Evolutionary conservation across 1,140 invertebrate species (phyloP).

Genomic region (Monochamus saltuarius): DNA sequence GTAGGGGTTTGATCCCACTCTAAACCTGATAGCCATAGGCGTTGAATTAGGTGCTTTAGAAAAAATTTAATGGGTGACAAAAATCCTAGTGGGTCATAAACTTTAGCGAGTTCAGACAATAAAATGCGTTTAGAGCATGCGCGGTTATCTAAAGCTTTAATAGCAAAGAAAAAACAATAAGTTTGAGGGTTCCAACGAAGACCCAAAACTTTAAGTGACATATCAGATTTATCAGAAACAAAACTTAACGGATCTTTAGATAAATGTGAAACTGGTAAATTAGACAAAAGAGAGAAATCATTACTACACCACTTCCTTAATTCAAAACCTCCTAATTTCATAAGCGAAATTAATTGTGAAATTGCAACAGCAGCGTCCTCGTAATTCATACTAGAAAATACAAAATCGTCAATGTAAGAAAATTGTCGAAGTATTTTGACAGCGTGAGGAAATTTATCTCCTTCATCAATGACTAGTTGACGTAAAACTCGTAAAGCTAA

Average conservation of each 20-base stretch:
- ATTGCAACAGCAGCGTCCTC: neutral
- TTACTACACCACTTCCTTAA: constrained; percentile 41
- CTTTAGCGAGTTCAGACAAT: neutral
- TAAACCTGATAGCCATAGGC: constrained; percentile 1
- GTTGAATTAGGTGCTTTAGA: constrained; percentile 15
- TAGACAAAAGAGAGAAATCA: constrained; percentile 12
- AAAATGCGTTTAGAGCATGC: constrained; percentile 12
- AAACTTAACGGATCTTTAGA: neutral
- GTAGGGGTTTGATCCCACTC: constrained; percentile 14
- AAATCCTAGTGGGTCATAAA: constrained; percentile 17
- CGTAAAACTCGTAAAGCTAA: too few relatives aligned
- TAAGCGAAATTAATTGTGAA: constrained; percentile 25
- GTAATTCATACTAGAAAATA: neutral
- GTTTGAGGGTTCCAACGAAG: constrained; percentile 1
- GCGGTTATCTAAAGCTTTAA: neutral
- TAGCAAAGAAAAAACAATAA: constrained; percentile 4
- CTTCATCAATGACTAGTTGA: too few relatives aligned
- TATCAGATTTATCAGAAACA: neutral
- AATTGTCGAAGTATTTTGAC: constrained; percentile 2
- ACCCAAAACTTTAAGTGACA: constrained; percentile 9
- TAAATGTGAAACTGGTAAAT: neutral
- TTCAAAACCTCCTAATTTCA: constrained; percentile 29
- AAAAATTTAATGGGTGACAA: constrained; percentile 10
- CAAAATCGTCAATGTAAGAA: constrained; percentile 9
- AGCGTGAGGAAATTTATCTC: too few relatives aligned